Conservation (phyloP, 1,140 invertebrate genomes). For the Triops cancriformis region DNA sequence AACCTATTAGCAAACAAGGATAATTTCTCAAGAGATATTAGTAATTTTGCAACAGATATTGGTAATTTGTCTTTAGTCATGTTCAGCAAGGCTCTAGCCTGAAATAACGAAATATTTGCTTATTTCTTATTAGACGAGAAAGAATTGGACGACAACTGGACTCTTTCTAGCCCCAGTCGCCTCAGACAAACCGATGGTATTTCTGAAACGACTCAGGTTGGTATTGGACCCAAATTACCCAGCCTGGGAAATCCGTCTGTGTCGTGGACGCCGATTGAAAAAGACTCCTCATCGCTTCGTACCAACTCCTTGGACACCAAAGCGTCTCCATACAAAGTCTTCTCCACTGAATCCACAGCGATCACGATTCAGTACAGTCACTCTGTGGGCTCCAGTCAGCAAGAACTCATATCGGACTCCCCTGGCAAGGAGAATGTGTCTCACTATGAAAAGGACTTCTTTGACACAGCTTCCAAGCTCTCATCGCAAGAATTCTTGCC, state of each 20-base stretch:
- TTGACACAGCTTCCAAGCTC: neutral
- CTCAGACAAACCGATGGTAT: neutral
- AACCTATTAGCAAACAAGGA: neutral
- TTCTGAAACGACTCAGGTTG: neutral
- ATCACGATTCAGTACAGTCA: neutral
- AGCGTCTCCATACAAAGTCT: neutral
- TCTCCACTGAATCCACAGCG: neutral
- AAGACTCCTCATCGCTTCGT: neutral
- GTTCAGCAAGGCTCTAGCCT: neutral
- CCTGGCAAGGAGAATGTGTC: neutral
- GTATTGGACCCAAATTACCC: neutral
- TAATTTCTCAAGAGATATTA: neutral
- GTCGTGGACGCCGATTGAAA: constrained; percentile 16
- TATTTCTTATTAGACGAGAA: neutral
- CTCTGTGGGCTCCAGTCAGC: neutral
- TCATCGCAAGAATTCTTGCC: neutral
- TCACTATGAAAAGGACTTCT: neutral
- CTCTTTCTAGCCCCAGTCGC: neutral
- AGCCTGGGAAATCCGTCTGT: constrained; percentile 10
- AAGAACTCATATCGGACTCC: neutral
- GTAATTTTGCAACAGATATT: neutral
- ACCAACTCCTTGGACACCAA: neutral
- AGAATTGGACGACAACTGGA: neutral
- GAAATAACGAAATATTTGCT: neutral
- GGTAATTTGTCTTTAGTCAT: neutral